phyloP scores from a whole-genome alignment of 2,888 invertebrate species.

The Drosophila neonasuta region DNA sequence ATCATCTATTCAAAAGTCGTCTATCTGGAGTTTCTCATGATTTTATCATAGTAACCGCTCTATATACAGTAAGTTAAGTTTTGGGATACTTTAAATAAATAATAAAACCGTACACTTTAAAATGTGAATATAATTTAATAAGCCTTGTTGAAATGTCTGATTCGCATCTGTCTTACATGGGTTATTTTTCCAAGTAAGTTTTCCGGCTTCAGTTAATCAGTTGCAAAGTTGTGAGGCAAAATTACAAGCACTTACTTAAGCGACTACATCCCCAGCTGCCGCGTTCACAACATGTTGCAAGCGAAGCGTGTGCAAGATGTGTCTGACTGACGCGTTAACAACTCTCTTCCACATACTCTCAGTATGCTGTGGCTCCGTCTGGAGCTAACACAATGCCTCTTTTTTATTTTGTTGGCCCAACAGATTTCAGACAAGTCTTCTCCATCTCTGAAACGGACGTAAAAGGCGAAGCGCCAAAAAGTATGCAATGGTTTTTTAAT shows the following conservation, averaged over 20 bases:
- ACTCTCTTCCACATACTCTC: conserved; percentile 22
- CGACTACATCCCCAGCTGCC: background rate
- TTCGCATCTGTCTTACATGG: background rate
- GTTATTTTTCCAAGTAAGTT: conserved; percentile 18
- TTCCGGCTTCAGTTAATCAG: conserved; percentile 46
- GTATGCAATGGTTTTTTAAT: conserved; percentile 63
- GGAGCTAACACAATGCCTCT: conserved; percentile 45
- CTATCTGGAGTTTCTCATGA: too few relatives aligned
- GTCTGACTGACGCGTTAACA: conserved; percentile 54
- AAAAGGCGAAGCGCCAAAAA: conserved; percentile 37
- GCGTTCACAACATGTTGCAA: background rate
- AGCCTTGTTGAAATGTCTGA: conserved; percentile 1
- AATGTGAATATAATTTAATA: background rate
- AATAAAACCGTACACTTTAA: too few relatives aligned
- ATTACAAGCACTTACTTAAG: conserved; percentile 58
- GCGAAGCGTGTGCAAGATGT: conserved; percentile 33
- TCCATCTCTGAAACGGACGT: conserved; percentile 9
- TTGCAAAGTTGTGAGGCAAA: conserved; percentile 44
- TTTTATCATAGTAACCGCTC: too few relatives aligned
- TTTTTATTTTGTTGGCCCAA: conserved; percentile 49
- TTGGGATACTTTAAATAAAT: too few relatives aligned
- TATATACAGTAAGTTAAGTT: too few relatives aligned
- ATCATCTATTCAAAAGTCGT: too few relatives aligned
- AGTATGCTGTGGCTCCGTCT: conserved; percentile 28
- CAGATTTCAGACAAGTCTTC: conserved; percentile 46